Conservation (phyloP, 2,113 vertebrate species). For the Cynocephalus volans region DNA sequence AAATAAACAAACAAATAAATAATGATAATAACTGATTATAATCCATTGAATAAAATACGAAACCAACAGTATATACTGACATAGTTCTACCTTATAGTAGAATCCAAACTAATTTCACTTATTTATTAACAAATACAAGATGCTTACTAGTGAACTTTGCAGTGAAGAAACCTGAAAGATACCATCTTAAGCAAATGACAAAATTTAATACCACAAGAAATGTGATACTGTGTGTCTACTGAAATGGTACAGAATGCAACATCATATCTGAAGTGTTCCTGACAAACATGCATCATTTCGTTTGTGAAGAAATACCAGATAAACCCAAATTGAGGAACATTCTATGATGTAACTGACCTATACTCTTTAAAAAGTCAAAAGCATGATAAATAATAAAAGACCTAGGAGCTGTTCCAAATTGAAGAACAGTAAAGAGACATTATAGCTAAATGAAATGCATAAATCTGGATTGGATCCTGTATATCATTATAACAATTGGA, state of each 20-base stretch:
- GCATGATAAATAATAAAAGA: neutral
- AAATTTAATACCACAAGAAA: neutral
- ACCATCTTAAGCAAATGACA: neutral
- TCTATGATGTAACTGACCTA: neutral
- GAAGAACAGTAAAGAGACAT: neutral
- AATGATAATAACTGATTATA: neutral
- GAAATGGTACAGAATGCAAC: neutral
- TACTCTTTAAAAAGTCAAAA: conserved; percentile 26
- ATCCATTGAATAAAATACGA: conserved; percentile 13
- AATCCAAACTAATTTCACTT: neutral
- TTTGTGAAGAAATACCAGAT: neutral
- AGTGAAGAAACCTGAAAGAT: neutral
- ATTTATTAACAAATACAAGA: conserved; percentile 5
- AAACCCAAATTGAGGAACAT: neutral
- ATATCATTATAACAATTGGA: neutral
- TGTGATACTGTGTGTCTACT: neutral
- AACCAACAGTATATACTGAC: neutral
- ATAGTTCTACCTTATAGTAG: neutral
- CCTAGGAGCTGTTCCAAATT: neutral
- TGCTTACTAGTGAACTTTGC: neutral
- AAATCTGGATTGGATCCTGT: neutral
- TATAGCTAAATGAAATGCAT: neutral
- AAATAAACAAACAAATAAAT: neutral
- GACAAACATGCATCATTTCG: neutral
- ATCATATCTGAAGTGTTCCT: neutral